Evolutionary conservation across 2,888 invertebrate species (phyloP), one percentile per base, ranked within the genome.

Genomic region (Stictocephala bisonia): DNA sequence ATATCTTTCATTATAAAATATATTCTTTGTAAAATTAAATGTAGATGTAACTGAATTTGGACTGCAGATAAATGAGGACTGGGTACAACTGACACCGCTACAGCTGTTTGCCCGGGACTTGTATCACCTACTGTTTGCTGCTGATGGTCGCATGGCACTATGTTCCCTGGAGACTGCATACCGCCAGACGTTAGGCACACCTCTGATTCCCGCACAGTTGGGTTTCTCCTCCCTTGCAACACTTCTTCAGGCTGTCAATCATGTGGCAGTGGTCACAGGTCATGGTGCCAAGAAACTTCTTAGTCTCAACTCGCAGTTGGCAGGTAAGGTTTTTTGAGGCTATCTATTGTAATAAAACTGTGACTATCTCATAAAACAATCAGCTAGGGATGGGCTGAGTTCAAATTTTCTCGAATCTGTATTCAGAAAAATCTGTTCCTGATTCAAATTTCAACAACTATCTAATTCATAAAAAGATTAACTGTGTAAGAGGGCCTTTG

Each of bases 61-160:
- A n/a, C n/a, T 48, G 27, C 78, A 84, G 82, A 81, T 85, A 69
- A 82, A 80, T 1, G 82, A 83, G 24, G 79, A 80, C 15, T 81
- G 79, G 7, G 81, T 86, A 24, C 82, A 84, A 69, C 79, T 87
- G 13, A 84, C 83, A 6, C 83, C 84, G 0, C 75, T 87, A 27
- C 86, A 88, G 79, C 80, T 85, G 66, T 87, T 89, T 76, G 87
- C 87, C 1, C 84, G 86, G 44, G 86, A 88, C 78, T 82, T 88
- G 22, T 85, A 87, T 74, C 82, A 84, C 7, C 82, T 90, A 13
- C 82, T 90, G 77, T 83, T 85, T 77, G 84, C 84, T 70, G 82
- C 84, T 66, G 84, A 85, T 22, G 87, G 87, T 1, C 83, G 83
- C 51, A 77, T 89, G 58, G 81, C 82, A 4, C 77, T 86, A 4